phyloP scores from a whole-genome alignment of 2,797 vertebrate species.

The Eptatretus atami region DNA sequence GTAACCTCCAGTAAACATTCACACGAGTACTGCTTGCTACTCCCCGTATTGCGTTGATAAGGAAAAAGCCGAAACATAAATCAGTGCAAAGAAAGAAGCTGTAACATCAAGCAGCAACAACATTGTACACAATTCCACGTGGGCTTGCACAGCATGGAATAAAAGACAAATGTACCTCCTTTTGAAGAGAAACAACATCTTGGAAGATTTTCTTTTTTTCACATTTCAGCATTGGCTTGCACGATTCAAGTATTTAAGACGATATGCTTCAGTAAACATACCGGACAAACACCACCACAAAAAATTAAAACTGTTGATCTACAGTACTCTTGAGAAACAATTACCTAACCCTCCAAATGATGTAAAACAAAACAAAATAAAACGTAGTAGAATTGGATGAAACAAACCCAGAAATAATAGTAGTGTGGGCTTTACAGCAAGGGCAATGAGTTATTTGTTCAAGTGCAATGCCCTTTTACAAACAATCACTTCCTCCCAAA shows the following conservation, averaged over 20 bases:
- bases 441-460: background rate
- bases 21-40: background rate
- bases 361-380: too few species aligned
- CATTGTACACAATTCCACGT: too few species aligned
- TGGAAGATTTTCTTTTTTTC: constrained; percentile 5
- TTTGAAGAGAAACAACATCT: constrained; percentile 1
- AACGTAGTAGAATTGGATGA: too few species aligned
- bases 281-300: background rate
- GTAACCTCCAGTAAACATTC: constrained; percentile 5
- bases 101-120: background rate
- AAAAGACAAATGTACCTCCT: too few species aligned
- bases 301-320: background rate
- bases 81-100: constrained; percentile 5
- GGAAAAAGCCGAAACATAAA: constrained; percentile 6
- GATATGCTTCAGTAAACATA: constrained; percentile 3
- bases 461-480: too few species aligned
- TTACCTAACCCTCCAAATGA: too few species aligned
- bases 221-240: constrained; percentile 5
- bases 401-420: background rate
- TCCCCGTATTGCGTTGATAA: constrained; percentile 5
- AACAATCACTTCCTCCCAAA: too few species aligned
- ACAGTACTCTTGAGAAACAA: background rate
- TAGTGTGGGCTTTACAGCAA: constrained; percentile 3
- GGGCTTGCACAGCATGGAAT: too few species aligned
- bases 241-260: constrained; percentile 6